Evolutionary conservation across 2,888 invertebrate species (phyloP).

Genomic region (Trachelus iudaicus): DNA sequence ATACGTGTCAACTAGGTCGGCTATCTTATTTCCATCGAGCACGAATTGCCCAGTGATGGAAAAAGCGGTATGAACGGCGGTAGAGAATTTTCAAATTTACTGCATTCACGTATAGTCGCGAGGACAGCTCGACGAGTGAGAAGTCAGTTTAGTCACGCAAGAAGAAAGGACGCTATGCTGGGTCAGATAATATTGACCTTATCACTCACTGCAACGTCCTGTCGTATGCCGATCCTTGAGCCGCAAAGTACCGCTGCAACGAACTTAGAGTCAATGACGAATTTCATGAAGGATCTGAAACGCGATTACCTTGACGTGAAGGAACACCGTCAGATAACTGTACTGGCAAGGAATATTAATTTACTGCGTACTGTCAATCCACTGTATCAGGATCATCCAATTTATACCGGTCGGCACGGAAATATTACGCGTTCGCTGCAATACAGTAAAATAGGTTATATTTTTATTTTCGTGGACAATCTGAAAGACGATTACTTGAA

Average conservation of each 20-base stretch:
- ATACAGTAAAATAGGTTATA: background rate
- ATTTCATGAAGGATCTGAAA: background rate
- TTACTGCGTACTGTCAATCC: background rate
- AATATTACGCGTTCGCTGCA: background rate
- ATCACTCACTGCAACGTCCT: background rate
- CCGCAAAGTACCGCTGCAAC: background rate
- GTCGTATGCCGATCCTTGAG: background rate
- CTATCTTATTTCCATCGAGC: background rate
- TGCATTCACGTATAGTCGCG: background rate
- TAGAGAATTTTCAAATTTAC: background rate
- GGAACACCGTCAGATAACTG: background rate
- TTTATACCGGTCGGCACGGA: background rate
- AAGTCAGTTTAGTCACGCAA: background rate
- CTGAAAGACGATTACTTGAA: background rate
- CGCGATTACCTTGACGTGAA: background rate
- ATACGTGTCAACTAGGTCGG: background rate
- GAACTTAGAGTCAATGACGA: background rate
- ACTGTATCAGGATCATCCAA: background rate
- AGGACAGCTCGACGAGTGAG: background rate
- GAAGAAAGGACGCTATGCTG: background rate
- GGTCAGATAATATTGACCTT: background rate
- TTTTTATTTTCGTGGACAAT: background rate
- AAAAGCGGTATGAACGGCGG: background rate
- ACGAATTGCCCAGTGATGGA: background rate
- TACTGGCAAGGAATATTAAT: background rate